Conservation (phyloP, 2,797 vertebrate species). For the Pangasius krempfi region DNA sequence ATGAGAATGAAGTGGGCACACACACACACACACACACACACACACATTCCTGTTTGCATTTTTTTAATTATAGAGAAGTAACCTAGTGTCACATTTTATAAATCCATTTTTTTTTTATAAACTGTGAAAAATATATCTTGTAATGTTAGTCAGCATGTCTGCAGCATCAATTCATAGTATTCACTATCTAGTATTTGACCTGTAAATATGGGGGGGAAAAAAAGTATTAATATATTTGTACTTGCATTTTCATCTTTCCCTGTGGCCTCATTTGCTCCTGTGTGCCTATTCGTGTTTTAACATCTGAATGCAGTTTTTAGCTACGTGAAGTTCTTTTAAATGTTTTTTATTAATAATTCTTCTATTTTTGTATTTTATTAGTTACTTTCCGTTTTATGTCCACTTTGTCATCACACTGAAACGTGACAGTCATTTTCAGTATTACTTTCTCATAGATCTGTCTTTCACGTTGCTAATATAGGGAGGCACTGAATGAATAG, state of each 20-base stretch:
- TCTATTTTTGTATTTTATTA: conserved; percentile 17
- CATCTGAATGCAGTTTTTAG: background rate
- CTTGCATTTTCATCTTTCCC: background rate
- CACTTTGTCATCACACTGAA: conserved; percentile 23
- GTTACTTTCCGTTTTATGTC: background rate
- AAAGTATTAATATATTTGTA: conserved; percentile 60
- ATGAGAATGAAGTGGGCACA: conserved; percentile 13
- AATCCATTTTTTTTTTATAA: conserved; percentile 10
- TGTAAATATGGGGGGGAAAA: conserved; percentile 61
- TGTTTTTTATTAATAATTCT: background rate
- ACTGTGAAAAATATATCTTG: conserved; percentile 15
- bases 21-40: conserved; percentile 2
- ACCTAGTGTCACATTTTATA: background rate
- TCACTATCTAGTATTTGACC: conserved; percentile 28
- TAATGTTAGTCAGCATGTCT: background rate
- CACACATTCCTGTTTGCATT: background rate
- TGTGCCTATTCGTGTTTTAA: conserved; percentile 15
- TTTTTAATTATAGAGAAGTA: conserved; percentile 17
- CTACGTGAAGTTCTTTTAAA: conserved; percentile 7
- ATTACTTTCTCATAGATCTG: background rate
- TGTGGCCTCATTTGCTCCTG: background rate
- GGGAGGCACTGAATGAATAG: background rate
- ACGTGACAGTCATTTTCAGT: background rate
- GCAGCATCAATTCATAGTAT: conserved; percentile 3
- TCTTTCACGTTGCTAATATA: background rate